Base-by-base conservation (phyloP, 2,888 invertebrate genomes). In the Caenorhabditis sp. region DNA sequence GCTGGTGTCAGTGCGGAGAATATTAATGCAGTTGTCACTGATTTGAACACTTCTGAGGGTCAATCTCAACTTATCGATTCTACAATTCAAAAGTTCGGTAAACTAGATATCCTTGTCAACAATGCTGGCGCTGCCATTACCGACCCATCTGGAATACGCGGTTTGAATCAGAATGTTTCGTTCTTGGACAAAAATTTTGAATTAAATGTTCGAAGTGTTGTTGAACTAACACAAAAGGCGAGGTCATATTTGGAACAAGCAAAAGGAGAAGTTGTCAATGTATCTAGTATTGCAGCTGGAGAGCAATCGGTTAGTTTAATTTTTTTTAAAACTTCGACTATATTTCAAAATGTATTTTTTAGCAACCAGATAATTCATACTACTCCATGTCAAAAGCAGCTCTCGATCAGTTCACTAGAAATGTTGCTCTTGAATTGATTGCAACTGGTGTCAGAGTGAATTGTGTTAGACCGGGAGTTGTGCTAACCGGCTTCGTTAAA, bases 261-360 rank as follows among this genome's bases (percentile, higher is more conserved):
- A 8, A 67, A 65, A n/a, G 72, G 72, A 65, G 72, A 67, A 43
- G 50, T 72, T 25, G 49, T 72, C 2, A 72, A 72, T 54, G 72
- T 72, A 12, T 67, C 67, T 2, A 68, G 67, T 54, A 65, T 72
- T 12, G 64, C 62, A 2, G 60, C 54, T 5, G 63, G 63, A 36
- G 67, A 61, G 10, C 66, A 67, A 27, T 50, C 59, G 12, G 31
- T n/a, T 49, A 38, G 3, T 60, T 12, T 38, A 38, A 10, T 38
- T 14, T 38, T 62, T 59, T 53, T 36, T 21, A 17, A 17, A 10
- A 58, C 57, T 64, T 62, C 53, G 49, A 70, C 38, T 38, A 10
- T 38, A 50, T n/a, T n/a, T 50, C 17, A 50, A 50, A 61, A 25
- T 36, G 1, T 38, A 53, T 12, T 49, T 27, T 14, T 43, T 36